Conservation (phyloP, 1,140 invertebrate species). For the Eriocheir sinensis region DNA sequence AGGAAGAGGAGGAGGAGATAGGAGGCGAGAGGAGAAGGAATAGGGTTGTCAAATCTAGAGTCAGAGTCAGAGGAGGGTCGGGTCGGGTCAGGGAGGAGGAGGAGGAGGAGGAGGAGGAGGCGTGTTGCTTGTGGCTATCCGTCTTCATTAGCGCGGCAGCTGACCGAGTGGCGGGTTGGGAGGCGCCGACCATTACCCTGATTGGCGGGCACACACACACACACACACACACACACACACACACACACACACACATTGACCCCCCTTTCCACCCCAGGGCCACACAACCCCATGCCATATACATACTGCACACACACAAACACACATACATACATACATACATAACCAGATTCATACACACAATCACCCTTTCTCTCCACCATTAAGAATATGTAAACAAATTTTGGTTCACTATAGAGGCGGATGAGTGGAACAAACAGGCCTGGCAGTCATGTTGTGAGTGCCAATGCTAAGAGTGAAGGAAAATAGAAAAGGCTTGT, state of each 20-base stretch:
- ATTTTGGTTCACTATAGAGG: too few species aligned
- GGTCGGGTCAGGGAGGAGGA: background rate
- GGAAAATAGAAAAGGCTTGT: too few species aligned
- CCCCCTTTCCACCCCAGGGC: too few species aligned
- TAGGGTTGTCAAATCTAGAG: background rate
- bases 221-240: background rate
- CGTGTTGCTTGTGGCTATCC: background rate
- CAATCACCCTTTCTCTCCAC: background rate
- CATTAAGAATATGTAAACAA: too few species aligned
- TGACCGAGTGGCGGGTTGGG: too few species aligned
- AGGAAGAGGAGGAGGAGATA: background rate
- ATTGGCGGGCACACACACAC: background rate
- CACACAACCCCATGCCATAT: too few species aligned
- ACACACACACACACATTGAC: background rate
- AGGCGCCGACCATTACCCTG: too few species aligned
- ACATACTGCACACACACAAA: background rate
- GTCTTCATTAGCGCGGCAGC: too few species aligned
- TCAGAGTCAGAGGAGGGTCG: background rate
- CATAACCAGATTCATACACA: background rate
- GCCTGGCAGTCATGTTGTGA: too few species aligned
- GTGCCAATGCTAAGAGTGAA: too few species aligned
- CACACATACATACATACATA: slow-evolving; percentile 21
- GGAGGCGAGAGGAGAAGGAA: background rate
- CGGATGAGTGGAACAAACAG: too few species aligned
- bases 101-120: background rate